phyloP scores from a whole-genome alignment of 2,888 invertebrate genomes.

The Meliscaeva auricollis region DNA sequence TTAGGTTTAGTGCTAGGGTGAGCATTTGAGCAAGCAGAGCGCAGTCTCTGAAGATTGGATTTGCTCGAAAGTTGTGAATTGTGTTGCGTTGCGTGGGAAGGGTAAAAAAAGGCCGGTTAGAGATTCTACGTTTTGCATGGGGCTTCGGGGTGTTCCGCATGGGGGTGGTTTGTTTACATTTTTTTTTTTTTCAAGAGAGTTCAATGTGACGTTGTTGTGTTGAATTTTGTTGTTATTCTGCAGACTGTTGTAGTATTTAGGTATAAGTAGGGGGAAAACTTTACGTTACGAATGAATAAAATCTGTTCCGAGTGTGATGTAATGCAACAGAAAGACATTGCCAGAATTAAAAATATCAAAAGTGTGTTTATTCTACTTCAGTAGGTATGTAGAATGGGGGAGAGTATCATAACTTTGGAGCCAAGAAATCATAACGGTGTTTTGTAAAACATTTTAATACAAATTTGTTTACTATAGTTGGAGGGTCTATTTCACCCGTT shows the following conservation, averaged over 20 bases:
- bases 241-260: background rate
- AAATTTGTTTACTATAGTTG: too few relatives aligned
- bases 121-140: slow-evolving; percentile 9
- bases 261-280: background rate
- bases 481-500: too few relatives aligned
- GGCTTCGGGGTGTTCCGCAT: slow-evolving; percentile 13
- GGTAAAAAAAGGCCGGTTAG: slow-evolving; percentile 36
- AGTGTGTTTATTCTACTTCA: background rate
- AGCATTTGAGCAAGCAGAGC: slow-evolving; percentile 11
- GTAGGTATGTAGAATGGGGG: too few relatives aligned
- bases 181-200: slow-evolving; percentile 38
- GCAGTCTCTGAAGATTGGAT: slow-evolving; percentile 41
- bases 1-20: background rate
- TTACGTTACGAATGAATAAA: slow-evolving; percentile 11
- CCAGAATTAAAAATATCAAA: background rate
- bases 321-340: background rate
- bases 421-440: too few relatives aligned
- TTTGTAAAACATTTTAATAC: too few relatives aligned
- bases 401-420: too few relatives aligned
- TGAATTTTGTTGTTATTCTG: slow-evolving; percentile 1
- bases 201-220: slow-evolving; percentile 26
- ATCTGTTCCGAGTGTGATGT: background rate
- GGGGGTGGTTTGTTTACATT: slow-evolving; percentile 73
- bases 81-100: background rate
- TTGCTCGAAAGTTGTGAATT: slow-evolving; percentile 5